Evolutionary conservation across 2,797 vertebrate genomes (phyloP).

Genomic region (Scolopax bukidnonensis): DNA sequence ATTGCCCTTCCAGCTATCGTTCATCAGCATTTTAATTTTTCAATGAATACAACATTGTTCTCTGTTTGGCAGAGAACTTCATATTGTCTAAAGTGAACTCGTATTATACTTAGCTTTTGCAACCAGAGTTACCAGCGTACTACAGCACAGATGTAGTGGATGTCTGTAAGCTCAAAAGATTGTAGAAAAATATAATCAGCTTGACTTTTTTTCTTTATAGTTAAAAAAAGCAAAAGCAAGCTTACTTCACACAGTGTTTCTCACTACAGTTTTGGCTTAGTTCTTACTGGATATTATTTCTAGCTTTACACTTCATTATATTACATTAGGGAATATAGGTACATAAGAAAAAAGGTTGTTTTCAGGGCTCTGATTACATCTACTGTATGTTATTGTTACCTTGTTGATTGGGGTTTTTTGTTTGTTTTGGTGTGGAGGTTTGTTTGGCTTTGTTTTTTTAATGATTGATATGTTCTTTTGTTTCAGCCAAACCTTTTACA

Average conservation of each 20-base stretch:
- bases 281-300: background rate
- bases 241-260: background rate
- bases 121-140: background rate
- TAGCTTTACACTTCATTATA: background rate
- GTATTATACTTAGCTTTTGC: background rate
- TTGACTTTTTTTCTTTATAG: background rate
- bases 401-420: background rate
- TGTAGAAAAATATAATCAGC: background rate
- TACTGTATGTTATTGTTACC: background rate
- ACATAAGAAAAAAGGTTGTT: background rate
- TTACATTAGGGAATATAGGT: background rate
- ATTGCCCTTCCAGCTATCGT: background rate
- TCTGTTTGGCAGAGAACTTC: background rate
- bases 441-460: background rate
- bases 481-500: constrained; percentile 95
- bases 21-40: background rate
- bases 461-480: constrained; percentile 45
- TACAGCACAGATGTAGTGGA: background rate
- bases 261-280: background rate
- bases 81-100: background rate
- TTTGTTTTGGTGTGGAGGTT: background rate
- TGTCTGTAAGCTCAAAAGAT: background rate
- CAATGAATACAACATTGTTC: background rate
- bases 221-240: background rate
- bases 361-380: background rate